phyloP scores from a whole-genome alignment of 2,888 invertebrate genomes.

The Rhagonycha lutea region DNA sequence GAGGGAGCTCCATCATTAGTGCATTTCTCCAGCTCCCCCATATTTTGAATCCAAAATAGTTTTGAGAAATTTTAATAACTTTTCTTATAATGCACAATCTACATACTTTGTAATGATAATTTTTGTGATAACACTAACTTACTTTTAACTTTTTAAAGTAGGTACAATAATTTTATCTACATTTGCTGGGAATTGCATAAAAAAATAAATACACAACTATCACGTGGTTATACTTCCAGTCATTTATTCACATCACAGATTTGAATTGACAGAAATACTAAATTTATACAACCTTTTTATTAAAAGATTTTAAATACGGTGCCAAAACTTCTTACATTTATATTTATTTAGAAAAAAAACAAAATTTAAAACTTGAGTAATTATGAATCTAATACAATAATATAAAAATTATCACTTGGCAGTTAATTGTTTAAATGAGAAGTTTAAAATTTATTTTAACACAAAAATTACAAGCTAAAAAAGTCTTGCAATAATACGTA shows the following conservation, averaged over 20 bases:
- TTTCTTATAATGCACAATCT: too few relatives aligned
- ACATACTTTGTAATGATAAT: too few relatives aligned
- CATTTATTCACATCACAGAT: constrained; percentile 54
- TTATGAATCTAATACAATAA: background rate
- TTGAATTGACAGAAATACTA: constrained; percentile 54
- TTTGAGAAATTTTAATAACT: too few relatives aligned
- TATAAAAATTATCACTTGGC: constrained; percentile 3
- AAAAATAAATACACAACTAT: background rate
- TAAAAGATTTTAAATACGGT: constrained; percentile 33
- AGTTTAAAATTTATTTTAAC: background rate
- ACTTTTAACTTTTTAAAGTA: too few relatives aligned
- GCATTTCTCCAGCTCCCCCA: too few relatives aligned
- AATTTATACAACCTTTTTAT: constrained; percentile 47
- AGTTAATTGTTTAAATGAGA: background rate
- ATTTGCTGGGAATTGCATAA: too few relatives aligned
- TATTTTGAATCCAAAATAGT: too few relatives aligned
- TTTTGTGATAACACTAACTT: too few relatives aligned
- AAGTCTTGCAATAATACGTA: background rate
- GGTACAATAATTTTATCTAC: too few relatives aligned
- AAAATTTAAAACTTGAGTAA: constrained; percentile 24
- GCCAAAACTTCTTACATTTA: constrained; percentile 22
- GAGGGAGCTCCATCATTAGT: too few relatives aligned
- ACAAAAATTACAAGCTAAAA: background rate
- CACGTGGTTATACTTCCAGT: constrained; percentile 31
- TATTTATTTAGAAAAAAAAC: constrained; percentile 14